Conservation (phyloP, 2,888 invertebrate genomes). For the Agrotis puta region DNA sequence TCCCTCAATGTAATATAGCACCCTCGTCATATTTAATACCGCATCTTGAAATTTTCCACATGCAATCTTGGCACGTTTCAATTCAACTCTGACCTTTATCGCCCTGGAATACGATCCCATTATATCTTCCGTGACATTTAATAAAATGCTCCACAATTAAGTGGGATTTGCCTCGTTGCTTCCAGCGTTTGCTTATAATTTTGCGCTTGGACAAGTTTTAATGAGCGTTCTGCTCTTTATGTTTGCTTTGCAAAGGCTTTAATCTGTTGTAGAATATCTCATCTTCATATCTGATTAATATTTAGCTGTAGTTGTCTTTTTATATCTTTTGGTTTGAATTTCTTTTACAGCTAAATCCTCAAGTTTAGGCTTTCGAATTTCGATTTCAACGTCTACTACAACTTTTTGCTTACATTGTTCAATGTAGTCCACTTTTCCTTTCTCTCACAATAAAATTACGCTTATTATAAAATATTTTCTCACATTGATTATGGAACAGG, state of each 20-base stretch:
- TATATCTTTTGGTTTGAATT: neutral
- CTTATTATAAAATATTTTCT: constrained; percentile 49
- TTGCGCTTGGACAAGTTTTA: constrained; percentile 39
- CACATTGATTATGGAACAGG: constrained; percentile 56
- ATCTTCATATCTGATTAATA: neutral
- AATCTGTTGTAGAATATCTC: neutral
- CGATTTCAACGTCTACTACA: neutral
- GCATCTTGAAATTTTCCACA: constrained; percentile 20
- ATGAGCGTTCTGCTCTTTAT: constrained; percentile 33
- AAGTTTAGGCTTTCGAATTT: neutral
- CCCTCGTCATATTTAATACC: constrained; percentile 23
- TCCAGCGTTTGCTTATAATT: constrained; percentile 39
- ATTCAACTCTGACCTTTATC: constrained; percentile 59
- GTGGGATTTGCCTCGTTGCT: constrained; percentile 38
- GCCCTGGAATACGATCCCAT: constrained; percentile 51
- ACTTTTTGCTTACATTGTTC: constrained; percentile 12
- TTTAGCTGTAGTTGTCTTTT: constrained; percentile 7
- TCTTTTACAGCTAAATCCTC: neutral
- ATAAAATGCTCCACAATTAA: constrained; percentile 42
- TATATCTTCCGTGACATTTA: constrained; percentile 60
- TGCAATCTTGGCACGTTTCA: constrained; percentile 51
- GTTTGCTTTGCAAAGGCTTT: constrained; percentile 8
- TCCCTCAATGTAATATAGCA: neutral
- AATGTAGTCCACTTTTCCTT: constrained; percentile 49
- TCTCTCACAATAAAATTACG: constrained; percentile 26